A percentile compares a stretch with the other conserved stretches of the same genome.
phyloP scores from a whole-genome alignment of 2,797 vertebrate species.

The Hipposideros larvatus region DNA sequence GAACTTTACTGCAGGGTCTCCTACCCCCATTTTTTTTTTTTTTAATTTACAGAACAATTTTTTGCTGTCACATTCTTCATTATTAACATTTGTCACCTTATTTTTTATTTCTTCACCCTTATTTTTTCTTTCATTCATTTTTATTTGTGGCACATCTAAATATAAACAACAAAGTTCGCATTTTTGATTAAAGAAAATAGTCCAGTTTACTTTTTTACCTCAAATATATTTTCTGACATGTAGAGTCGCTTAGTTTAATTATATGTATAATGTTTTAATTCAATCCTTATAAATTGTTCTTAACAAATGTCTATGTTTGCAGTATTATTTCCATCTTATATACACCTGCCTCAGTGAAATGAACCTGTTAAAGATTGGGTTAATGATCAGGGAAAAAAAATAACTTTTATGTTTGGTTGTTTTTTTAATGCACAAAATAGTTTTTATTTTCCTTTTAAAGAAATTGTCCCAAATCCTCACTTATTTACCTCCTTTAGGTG shows the following conservation, averaged over 20 bases:
- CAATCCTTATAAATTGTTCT: neutral
- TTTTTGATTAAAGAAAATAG: conserved; percentile 38
- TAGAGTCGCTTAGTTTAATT: neutral
- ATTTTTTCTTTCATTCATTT: conserved; percentile 3
- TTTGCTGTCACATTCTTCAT: neutral
- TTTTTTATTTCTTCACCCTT: conserved; percentile 2
- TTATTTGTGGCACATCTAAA: neutral
- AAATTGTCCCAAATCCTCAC: conserved; percentile 1
- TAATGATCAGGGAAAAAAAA: neutral
- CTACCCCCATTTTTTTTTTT: neutral
- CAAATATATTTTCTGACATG: conserved; percentile 3
- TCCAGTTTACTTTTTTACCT: neutral
- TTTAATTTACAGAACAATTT: neutral
- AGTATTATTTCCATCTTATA: neutral
- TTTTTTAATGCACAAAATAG: neutral
- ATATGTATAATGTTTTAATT: neutral
- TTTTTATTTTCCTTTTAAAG: neutral
- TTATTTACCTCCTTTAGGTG: conserved; percentile 89
- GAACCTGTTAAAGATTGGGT: neutral
- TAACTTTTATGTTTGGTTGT: neutral
- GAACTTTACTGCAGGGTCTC: neutral
- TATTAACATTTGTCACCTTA: neutral
- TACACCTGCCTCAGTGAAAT: neutral
- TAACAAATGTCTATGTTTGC: neutral
- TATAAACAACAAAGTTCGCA: neutral